phyloP scores from a whole-genome alignment of 2,113 vertebrate genomes.

The Pseudorhombus dupliciocellatus region DNA sequence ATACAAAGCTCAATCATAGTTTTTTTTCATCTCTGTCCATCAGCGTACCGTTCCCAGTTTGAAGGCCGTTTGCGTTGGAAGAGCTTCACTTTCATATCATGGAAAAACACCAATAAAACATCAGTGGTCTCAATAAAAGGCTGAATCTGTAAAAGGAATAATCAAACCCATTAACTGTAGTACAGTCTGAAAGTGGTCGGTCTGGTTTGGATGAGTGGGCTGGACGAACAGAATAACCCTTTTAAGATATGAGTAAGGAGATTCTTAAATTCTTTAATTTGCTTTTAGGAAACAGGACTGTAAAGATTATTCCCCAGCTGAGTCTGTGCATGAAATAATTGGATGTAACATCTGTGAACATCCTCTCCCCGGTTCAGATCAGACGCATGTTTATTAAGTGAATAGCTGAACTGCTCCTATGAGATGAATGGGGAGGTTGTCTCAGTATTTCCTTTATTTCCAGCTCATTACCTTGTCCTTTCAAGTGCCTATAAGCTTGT shows the following conservation, averaged over 20 bases:
- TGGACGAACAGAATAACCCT: not conserved
- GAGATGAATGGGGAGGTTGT: slow-evolving; percentile 47
- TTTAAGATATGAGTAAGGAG: slow-evolving; percentile 9
- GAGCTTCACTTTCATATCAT: slow-evolving; percentile 2
- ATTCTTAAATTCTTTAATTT: slow-evolving; percentile 8
- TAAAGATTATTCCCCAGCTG: slow-evolving; percentile 7
- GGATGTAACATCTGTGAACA: slow-evolving; percentile 38
- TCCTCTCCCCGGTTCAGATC: slow-evolving; percentile 23
- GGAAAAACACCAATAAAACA: not conserved
- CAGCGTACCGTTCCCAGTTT: not conserved
- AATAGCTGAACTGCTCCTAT: slow-evolving; percentile 35
- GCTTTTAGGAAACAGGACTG: slow-evolving; percentile 22
- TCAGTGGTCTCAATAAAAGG: not conserved
- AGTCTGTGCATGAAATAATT: slow-evolving; percentile 52
- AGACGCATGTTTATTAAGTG: slow-evolving; percentile 48
- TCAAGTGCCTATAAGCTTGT: slow-evolving; percentile 54
- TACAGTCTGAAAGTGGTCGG: not conserved
- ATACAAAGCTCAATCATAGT: too few relatives aligned
- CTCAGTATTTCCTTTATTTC: slow-evolving; percentile 61
- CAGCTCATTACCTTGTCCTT: slow-evolving; percentile 65
- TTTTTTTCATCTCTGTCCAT: not conserved
- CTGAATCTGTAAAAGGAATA: not conserved
- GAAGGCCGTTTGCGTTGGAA: not conserved
- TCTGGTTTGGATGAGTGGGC: slow-evolving; percentile 4
- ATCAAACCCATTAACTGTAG: not conserved